Percentiles rank a stretch among this genome's conserved stretches.
Conservation (phyloP, 2,797 vertebrate genomes). For the Gallinago solitaria region DNA sequence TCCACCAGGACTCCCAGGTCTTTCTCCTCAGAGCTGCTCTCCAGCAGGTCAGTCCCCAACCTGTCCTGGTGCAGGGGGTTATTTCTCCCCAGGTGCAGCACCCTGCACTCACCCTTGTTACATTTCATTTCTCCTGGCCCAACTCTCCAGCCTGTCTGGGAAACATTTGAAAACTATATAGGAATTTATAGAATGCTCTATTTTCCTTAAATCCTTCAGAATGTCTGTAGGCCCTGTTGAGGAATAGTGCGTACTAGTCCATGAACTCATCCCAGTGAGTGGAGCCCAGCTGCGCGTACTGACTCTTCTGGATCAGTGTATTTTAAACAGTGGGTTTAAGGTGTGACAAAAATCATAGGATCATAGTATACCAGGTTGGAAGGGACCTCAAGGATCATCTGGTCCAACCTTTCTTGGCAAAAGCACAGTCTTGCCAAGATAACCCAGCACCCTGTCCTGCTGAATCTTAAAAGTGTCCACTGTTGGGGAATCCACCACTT, state of each 20-base stretch:
- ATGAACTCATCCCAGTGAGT: neutral
- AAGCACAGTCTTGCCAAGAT: neutral
- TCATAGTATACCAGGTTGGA: neutral
- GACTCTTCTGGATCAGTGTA: neutral
- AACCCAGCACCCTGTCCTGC: neutral
- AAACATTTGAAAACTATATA: neutral
- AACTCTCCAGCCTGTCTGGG: no score
- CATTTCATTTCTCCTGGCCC: no score
- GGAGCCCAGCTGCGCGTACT: neutral
- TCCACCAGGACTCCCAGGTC: no score
- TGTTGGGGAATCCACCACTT: neutral
- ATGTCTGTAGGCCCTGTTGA: neutral
- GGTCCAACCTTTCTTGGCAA: neutral
- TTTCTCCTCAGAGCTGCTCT: no score
- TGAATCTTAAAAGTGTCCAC: neutral
- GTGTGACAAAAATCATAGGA: neutral
- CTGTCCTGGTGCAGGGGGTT: no score
- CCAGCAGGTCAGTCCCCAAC: no score
- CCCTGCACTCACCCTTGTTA: no score
- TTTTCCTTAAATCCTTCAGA: neutral
- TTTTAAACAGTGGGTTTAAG: neutral
- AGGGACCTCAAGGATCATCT: neutral
- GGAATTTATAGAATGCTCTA: neutral
- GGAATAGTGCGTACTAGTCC: neutral
- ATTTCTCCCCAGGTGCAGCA: no score